phyloP scores from a whole-genome alignment of 2,113 vertebrate species.

The Serilophus lunatus region DNA sequence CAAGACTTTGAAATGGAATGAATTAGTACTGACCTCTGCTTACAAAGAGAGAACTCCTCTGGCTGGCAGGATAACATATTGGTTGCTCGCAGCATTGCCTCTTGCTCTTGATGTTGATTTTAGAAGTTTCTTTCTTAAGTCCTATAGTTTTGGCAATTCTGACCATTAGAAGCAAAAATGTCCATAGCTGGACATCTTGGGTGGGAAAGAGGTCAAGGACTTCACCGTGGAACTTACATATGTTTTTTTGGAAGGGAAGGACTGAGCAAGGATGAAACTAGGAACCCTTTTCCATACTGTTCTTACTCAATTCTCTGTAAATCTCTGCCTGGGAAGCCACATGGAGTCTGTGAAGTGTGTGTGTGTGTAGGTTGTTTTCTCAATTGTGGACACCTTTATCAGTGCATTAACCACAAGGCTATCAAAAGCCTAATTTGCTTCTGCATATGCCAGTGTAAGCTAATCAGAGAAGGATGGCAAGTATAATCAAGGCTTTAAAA shows the following conservation, averaged over 20 bases:
- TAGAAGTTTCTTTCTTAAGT: neutral
- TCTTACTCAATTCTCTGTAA: neutral
- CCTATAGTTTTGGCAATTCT: neutral
- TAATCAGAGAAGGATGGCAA: neutral
- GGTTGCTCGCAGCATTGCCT: neutral
- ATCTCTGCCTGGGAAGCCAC: neutral
- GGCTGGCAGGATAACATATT: neutral
- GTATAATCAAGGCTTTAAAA: neutral
- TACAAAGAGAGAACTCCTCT: neutral
- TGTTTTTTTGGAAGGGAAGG: neutral
- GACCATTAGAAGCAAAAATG: neutral
- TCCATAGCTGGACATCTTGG: neutral
- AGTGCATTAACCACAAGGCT: neutral
- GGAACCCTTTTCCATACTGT: rapidly evolving
- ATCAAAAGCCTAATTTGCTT: neutral
- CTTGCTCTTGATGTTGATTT: neutral
- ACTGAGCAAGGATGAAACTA: neutral
- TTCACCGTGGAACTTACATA: neutral
- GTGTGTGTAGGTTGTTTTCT: neutral
- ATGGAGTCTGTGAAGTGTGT: neutral
- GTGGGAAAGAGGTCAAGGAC: neutral
- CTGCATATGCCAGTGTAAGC: neutral
- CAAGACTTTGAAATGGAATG: neutral
- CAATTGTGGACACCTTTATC: neutral
- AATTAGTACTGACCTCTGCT: neutral